These are phyloP conservation scores for Eurosta solidaginis DNA, from an alignment of 1,140 invertebrate species.

Conservation along the genomic window DNA sequence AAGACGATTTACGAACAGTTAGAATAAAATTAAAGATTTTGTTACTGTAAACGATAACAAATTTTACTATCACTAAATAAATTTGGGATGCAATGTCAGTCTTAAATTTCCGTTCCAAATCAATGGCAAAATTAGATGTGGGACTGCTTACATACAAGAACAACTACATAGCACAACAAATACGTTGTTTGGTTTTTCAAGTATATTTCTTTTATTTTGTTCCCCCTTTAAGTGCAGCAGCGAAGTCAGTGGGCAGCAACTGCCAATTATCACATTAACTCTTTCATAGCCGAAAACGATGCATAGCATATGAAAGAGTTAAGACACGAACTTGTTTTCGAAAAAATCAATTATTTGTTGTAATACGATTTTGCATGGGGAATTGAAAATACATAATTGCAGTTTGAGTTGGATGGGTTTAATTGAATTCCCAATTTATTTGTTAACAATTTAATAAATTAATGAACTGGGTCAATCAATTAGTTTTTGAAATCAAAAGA, in stretches of 20 bases:
- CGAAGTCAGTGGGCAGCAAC: neutral
- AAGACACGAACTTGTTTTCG: constrained; percentile 6
- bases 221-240: neutral
- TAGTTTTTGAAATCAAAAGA: neutral
- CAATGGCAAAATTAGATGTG: too few species aligned
- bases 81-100: too few species aligned
- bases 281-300: neutral
- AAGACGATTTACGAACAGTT: too few species aligned
- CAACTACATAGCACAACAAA: constrained; percentile 3
- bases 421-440: constrained; percentile 1
- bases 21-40: too few species aligned
- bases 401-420: neutral
- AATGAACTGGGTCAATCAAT: neutral
- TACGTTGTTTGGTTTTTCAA: constrained; percentile 4
- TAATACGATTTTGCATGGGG: constrained; percentile 14
- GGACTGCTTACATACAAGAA: too few species aligned
- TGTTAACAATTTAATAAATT: neutral
- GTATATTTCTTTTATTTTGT: neutral
- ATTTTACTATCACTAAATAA: too few species aligned
- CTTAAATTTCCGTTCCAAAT: too few species aligned
- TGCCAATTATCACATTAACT: neutral
- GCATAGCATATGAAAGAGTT: constrained; percentile 16
- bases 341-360: neutral
- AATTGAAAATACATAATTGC: neutral
- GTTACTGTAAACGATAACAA: too few species aligned